phyloP scores from a whole-genome alignment of 2,797 vertebrate species.

The Allobates femoralis region DNA sequence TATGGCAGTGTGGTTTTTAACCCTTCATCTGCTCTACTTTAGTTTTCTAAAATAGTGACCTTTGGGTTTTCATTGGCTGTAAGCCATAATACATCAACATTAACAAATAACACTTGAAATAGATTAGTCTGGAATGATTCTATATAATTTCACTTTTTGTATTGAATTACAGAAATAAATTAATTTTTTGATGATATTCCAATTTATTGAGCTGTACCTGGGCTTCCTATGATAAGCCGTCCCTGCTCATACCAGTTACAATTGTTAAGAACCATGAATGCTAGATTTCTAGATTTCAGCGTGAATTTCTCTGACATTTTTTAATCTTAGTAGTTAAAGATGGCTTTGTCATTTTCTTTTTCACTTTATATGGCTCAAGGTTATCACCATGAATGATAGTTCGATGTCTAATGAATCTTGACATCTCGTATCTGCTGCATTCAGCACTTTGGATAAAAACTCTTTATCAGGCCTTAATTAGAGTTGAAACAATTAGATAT shows the following conservation, averaged over 20 bases:
- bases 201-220: too few species aligned
- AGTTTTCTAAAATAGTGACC: too few species aligned
- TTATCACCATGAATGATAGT: slow-evolving; percentile 70
- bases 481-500: slow-evolving; percentile 77
- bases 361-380: slow-evolving; percentile 61
- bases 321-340: neutral
- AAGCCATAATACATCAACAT: too few species aligned
- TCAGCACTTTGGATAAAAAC: slow-evolving; percentile 71
- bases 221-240: neutral
- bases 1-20: too few species aligned
- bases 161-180: too few species aligned
- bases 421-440: slow-evolving; percentile 68
- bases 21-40: too few species aligned
- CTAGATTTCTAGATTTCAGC: neutral
- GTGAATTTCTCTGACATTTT: neutral
- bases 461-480: slow-evolving; percentile 76
- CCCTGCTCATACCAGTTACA: neutral
- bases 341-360: neutral
- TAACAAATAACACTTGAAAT: too few species aligned
- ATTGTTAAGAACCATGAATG: neutral
- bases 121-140: too few species aligned
- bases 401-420: slow-evolving; percentile 70
- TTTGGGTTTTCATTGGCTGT: too few species aligned
- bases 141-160: too few species aligned
- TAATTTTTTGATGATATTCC: too few species aligned